Conservation (phyloP, 2,797 vertebrate genomes). For the Leucoraja ocellata region DNA sequence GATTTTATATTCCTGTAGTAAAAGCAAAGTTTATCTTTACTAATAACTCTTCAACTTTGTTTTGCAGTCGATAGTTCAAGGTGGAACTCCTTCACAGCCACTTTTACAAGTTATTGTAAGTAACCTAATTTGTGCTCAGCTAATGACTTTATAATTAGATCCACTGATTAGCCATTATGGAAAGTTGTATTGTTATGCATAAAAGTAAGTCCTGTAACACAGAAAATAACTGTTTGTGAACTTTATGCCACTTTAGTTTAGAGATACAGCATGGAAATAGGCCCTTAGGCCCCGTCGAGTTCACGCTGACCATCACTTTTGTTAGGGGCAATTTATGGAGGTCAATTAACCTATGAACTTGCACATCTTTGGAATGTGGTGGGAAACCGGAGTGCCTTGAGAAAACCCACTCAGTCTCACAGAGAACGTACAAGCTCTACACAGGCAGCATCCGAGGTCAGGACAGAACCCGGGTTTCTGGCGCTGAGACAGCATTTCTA, state of each 20-base stretch:
- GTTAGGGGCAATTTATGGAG: too few species aligned
- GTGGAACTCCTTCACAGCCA: constrained; percentile 51
- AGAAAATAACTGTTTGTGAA: background rate
- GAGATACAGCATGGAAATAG: too few species aligned
- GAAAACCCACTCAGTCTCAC: too few species aligned
- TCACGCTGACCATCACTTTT: too few species aligned
- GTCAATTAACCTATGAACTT: too few species aligned
- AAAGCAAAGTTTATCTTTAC: background rate
- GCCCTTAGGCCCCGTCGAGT: too few species aligned
- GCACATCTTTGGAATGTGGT: too few species aligned
- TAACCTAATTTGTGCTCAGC: constrained; percentile 41
- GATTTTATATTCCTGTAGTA: background rate
- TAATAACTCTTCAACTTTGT: constrained; percentile 33
- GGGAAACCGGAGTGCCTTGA: too few species aligned
- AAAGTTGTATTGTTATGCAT: background rate
- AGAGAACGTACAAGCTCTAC: too few species aligned
- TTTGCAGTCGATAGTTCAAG: constrained; percentile 61
- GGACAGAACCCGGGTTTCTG: too few species aligned
- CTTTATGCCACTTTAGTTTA: background rate
- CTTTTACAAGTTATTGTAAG: constrained; percentile 66
- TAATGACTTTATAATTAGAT: background rate
- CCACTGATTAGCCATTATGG: background rate
- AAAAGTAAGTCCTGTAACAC: background rate
- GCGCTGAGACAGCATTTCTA: too few species aligned
- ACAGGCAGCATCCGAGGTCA: too few species aligned